Evolutionary conservation across 1,140 invertebrate species (phyloP), one percentile per base, ranked within the genome.

Genomic region (Littorina saxatilis): DNA sequence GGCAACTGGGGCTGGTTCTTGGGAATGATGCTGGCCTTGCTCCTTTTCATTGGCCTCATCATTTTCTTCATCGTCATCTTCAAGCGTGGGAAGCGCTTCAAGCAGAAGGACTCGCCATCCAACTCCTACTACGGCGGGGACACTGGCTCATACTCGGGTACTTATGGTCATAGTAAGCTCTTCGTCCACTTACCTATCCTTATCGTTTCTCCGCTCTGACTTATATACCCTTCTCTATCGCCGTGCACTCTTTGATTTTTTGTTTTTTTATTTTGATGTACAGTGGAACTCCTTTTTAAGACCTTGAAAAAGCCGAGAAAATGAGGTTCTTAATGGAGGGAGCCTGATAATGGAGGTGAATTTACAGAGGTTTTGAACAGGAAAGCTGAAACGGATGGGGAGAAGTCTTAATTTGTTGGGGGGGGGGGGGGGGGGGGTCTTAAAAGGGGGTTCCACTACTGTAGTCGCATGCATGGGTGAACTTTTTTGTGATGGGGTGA

Each of bases 1-100:
- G 96, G 96, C 0, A 97, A 96, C 78, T 96, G 97, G 83, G 97
- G 96, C 37, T 99, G 98, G 98, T 98, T 99, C 91, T 97, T 99
- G 90, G 97, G 95, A 78, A 97, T 99, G 95, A 96, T 99, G 95
- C 91, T 99, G 85, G 97, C 98, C 7, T 95, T 99, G 82, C 95
- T 97, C 37, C 95, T 99, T 91, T 94, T 99, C 39, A 95, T 99
- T 17, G 94, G 98, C 82, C 94, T 99, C 79, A 96, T 98, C 86
- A 96, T 98, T 86, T 95, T 99, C 78, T 98, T 97, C 92, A 95
- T 98, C 70, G 73, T 80, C 29, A 52, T 84, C 27, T 82, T 87
- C 55, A 79, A 80, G 27, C 32, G 66, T 43, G 85, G 85, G 13
- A 66, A 73, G 20, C 43, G 83, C n/a, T 84, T 84, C 73, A 75